Evolutionary conservation across 2,888 invertebrate genomes (phyloP), one percentile per base, ranked within the genome.

Genomic region (Ceratothoa steindachneri): DNA sequence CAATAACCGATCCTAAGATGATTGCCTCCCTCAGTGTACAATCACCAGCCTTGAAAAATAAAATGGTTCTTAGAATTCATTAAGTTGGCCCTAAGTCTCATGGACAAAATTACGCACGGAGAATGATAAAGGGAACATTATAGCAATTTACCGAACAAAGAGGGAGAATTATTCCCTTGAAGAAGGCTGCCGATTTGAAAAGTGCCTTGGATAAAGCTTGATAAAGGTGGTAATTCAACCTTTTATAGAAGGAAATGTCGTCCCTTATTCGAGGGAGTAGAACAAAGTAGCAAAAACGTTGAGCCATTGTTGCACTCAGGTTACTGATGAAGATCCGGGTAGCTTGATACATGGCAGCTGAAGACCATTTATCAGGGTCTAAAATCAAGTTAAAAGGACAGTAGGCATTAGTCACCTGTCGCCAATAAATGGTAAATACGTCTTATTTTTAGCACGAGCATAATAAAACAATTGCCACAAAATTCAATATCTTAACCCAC

Each of bases 261-360:
- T 99, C 99, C 72, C 98, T 88, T 27, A 99, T 88, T 75, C 94
- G 88, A 0, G 99, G 99, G 55, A 98, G 85, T 12, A 99, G 85
- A n/a, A 97, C 93, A 73, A 95, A 86, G 85, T 94, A 95, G 83
- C 91, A 96, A 85, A 95, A 97, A 72, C 95, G 87, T 83, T 97
- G 97, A 0, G 97, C 96, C 95, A 97, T 95, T 82, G 93, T 91
- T 81, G 95, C 95, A 82, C 95, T 96, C 41, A 98, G 86, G 84
- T 97, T 97, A 0, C 98, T 97, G n/a, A 95, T 91, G 85, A 99
- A 99, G 82, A 98, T 93, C 83, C 97, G 87, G 0, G 94, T 95
- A 0, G 93, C 95, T 86, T 93, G 96, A 84, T 95, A 97, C 92
- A 99, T 93, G 0, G 97, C 93, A 60, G 98, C 97, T 22, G 99